Conservation (phyloP, 2,888 invertebrate species). For the Oscheius sp. region DNA sequence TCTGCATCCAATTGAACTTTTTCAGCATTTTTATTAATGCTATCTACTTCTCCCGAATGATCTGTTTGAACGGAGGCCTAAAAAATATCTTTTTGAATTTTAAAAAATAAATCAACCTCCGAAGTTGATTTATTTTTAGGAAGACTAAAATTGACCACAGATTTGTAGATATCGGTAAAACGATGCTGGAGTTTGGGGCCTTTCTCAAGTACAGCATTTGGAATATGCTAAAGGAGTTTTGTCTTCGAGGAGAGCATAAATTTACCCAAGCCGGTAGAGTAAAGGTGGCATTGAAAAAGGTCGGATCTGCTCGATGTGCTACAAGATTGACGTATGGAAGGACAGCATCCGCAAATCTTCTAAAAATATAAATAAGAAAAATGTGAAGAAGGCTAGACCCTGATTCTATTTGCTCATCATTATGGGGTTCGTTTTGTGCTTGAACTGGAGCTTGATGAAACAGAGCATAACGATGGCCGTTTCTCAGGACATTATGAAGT, state of each 20-base stretch:
- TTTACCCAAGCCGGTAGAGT: constrained; percentile 4
- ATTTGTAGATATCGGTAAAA: background rate
- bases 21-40: constrained; percentile 30
- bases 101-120: constrained; percentile 9
- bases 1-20: constrained; percentile 29
- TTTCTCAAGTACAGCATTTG: background rate
- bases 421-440: constrained; percentile 15
- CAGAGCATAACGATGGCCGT: constrained; percentile 20
- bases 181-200: background rate
- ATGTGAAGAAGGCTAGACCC: background rate
- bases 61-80: constrained; percentile 31
- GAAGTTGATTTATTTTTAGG: constrained; percentile 1
- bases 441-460: constrained; percentile 9
- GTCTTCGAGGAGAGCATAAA: background rate
- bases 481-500: constrained; percentile 16
- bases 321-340: constrained; percentile 14
- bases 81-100: background rate
- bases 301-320: constrained; percentile 6
- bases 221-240: background rate
- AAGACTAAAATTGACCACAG: background rate
- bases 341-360: background rate
- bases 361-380: background rate
- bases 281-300: background rate
- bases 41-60: constrained; percentile 6
- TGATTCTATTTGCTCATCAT: constrained; percentile 19